These are phyloP conservation scores for Cephus spinipes DNA, from an alignment of 2,888 invertebrate species.

Conservation along the genomic window DNA sequence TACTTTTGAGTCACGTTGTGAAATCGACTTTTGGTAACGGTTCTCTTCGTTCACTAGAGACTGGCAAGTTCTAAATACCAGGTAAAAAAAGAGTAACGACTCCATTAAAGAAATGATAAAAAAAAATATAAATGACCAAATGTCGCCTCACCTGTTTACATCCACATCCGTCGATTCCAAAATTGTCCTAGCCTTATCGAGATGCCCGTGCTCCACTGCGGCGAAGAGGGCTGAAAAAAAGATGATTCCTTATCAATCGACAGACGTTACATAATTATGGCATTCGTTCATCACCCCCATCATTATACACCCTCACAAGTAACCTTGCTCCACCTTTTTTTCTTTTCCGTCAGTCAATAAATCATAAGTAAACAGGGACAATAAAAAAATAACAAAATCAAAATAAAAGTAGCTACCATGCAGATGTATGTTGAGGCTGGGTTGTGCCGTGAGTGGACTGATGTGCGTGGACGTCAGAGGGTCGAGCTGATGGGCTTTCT, in stretches of 20 bases:
- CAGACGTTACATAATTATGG: neutral
- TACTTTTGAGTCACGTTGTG: neutral
- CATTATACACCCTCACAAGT: no score
- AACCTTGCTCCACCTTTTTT: neutral
- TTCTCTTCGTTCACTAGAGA: neutral
- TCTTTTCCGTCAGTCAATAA: neutral
- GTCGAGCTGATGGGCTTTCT: conserved; percentile 50
- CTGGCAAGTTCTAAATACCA: neutral
- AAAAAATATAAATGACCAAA: neutral
- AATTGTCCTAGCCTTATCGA: conserved; percentile 91
- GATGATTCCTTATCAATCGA: neutral
- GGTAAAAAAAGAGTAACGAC: neutral
- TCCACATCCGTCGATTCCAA: conserved; percentile 93
- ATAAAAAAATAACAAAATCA: conserved; percentile 11
- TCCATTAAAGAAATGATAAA: conserved; percentile 8
- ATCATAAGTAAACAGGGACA: conserved; percentile 16
- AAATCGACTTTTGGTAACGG: neutral
- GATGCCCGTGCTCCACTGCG: conserved; percentile 95
- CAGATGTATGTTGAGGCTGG: conserved; percentile 63
- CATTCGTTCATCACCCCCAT: neutral
- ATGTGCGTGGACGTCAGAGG: conserved; percentile 54
- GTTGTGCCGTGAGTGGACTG: conserved; percentile 60
- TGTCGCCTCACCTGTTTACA: conserved; percentile 83
- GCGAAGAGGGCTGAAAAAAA: conserved; percentile 86
- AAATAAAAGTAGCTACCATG: conserved; percentile 54